Evolutionary conservation across 2,888 invertebrate species (phyloP), one percentile per base, ranked within the genome.

Genomic region (Drosophila pseudotalamancana): DNA sequence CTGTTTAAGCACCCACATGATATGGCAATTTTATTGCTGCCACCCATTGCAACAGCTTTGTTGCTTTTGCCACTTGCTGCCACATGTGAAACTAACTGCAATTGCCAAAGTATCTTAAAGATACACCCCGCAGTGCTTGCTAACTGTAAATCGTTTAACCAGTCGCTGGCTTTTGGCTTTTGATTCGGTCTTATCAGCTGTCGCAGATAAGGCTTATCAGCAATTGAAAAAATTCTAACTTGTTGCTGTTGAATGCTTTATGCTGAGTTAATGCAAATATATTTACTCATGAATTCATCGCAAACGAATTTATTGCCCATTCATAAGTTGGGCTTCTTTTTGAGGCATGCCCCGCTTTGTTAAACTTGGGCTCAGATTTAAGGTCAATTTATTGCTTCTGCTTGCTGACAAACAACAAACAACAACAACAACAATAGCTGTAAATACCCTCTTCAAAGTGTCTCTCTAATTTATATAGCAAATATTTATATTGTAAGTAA

Each of bases 401-500:
- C 29, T 43, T 70, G 74, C 40, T 63, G 59, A 60, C 63, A 62
- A 74, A 75, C 76, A 74, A 25, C 40, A 40, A 21, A 16, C 18
- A 19, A 9, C 11, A 16, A 16, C 16, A 18, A 27, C 8, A 25
- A 18, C 14, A 37, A 34, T 23, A 18, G 12, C n/a, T 31, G 8
- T 12, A 32, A 45, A 31, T 25, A 23, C 45, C 12, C 19, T 14
- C 55, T 53, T 5, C 31, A 51, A 67, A 60, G 53, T 29, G 59
- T 14, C 45, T 27, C 32, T 43, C 40, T 70, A 81, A 81, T 78
- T 84, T 84, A 71, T 76, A 68, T 46, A 31, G 71, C 53, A 78
- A 81, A 81, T 81, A 84, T 81, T 81, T 73, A 56, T 25, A 72
- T 64, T 73, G 69, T 50, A 50, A 72, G 49, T 18, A 51, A 72